Percentiles rank a stretch among this genome's conserved stretches.
Conservation (phyloP, 1,140 invertebrate species). For the Bombus polaris region DNA sequence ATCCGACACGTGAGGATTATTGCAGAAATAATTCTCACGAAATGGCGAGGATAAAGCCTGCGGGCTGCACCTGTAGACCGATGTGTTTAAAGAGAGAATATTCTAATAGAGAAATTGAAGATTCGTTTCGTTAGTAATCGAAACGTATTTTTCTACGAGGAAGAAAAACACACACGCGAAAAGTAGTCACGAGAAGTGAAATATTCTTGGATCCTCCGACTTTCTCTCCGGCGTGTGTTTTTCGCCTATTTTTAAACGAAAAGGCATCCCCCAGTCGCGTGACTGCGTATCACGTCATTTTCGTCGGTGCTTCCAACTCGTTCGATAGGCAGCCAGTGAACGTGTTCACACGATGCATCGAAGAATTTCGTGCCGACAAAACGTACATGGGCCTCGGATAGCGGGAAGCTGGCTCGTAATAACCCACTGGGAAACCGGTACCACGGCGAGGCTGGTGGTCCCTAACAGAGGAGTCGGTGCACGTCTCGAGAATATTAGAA, state of each 20-base stretch:
- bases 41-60: background rate
- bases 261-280: background rate
- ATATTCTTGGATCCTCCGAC: background rate
- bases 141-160: background rate
- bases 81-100: background rate
- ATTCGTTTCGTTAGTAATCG: background rate
- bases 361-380: constrained; percentile 64
- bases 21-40: background rate
- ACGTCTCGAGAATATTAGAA: constrained; percentile 71
- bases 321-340: background rate
- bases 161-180: background rate
- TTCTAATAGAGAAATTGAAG: no score
- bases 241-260: background rate
- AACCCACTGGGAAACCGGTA: constrained; percentile 69
- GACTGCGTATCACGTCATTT: constrained; percentile 10
- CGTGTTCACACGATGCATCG: constrained; percentile 51
- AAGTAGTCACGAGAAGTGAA: background rate
- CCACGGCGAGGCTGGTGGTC: constrained; percentile 69
- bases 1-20: background rate
- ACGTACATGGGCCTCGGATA: constrained; percentile 41
- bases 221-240: background rate
- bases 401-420: constrained; percentile 64
- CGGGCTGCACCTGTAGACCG: background rate
- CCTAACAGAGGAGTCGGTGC: constrained; percentile 60
- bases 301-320: background rate